phyloP scores from a whole-genome alignment of 2,888 invertebrate species.

The Acrobasis consociella region DNA sequence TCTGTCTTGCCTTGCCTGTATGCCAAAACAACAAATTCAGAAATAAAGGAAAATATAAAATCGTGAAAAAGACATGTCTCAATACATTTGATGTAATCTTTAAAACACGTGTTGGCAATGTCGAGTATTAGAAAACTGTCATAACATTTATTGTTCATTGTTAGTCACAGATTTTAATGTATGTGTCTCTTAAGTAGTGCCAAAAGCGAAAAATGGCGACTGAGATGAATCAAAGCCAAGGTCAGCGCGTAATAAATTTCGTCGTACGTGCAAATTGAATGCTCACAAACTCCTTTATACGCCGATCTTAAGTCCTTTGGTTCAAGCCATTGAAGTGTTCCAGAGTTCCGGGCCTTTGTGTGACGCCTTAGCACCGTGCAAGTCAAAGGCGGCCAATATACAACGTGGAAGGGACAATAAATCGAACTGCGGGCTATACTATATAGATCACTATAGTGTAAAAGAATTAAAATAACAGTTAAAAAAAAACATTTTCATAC shows the following conservation, averaged over 20 bases:
- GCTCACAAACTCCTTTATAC: slow-evolving; percentile 13
- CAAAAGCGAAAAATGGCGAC: slow-evolving; percentile 11
- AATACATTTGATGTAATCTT: neutral
- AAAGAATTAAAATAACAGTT: too few species aligned
- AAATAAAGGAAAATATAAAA: too few species aligned
- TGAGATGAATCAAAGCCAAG: slow-evolving; percentile 19
- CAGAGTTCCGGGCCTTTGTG: slow-evolving; percentile 18
- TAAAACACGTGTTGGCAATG: neutral
- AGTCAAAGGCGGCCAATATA: neutral
- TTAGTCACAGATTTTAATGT: neutral
- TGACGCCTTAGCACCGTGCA: neutral
- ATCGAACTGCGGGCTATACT: too few species aligned
- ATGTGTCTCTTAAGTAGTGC: slow-evolving; percentile 16
- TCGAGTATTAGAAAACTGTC: neutral
- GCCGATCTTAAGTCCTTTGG: neutral
- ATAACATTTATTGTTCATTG: slow-evolving; percentile 5
- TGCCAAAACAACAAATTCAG: too few species aligned
- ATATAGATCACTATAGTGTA: too few species aligned
- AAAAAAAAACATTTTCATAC: too few species aligned
- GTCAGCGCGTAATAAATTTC: slow-evolving; percentile 14
- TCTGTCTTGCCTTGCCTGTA: too few species aligned
- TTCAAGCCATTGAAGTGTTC: slow-evolving; percentile 13
- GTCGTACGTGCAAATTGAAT: slow-evolving; percentile 21
- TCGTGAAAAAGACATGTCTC: too few species aligned
- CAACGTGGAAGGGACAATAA: neutral